phyloP scores from a whole-genome alignment of 1,140 invertebrate species.

The Sweltsa coloradensis region DNA sequence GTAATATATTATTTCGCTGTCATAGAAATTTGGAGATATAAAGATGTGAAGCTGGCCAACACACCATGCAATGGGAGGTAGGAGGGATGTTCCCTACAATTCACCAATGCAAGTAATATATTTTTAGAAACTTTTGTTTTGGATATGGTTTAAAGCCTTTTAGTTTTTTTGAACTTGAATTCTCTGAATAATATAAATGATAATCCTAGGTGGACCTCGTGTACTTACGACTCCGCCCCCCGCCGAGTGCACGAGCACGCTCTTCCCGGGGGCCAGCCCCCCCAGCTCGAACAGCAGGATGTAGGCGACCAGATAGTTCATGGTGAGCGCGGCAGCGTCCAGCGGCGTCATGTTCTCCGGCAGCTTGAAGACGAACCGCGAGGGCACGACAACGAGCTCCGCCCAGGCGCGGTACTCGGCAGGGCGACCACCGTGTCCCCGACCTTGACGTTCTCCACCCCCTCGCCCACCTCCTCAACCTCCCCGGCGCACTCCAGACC shows the following conservation, averaged over 20 bases:
- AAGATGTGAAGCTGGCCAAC: too few relatives aligned
- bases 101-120: too few relatives aligned
- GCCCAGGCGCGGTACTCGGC: constrained; percentile 77
- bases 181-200: too few relatives aligned
- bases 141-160: too few relatives aligned
- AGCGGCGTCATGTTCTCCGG: constrained; percentile 61
- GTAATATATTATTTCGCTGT: too few relatives aligned
- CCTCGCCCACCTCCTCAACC: constrained; percentile 67
- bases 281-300: constrained; percentile 76
- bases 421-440: constrained; percentile 76
- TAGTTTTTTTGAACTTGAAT: too few relatives aligned
- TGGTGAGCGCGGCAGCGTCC: constrained; percentile 70
- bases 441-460: constrained; percentile 71
- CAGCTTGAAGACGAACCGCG: constrained; percentile 64
- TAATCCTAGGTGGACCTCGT: background rate
- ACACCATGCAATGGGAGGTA: too few relatives aligned
- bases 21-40: too few relatives aligned
- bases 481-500: constrained; percentile 81
- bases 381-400: constrained; percentile 64
- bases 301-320: constrained; percentile 79
- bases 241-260: constrained; percentile 70
- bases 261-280: constrained; percentile 62
- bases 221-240: constrained; percentile 78
- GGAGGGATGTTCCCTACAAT: too few relatives aligned
- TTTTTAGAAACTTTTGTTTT: too few relatives aligned